Conservation (phyloP, 2,797 vertebrate species). For the Halcyon badia region DNA sequence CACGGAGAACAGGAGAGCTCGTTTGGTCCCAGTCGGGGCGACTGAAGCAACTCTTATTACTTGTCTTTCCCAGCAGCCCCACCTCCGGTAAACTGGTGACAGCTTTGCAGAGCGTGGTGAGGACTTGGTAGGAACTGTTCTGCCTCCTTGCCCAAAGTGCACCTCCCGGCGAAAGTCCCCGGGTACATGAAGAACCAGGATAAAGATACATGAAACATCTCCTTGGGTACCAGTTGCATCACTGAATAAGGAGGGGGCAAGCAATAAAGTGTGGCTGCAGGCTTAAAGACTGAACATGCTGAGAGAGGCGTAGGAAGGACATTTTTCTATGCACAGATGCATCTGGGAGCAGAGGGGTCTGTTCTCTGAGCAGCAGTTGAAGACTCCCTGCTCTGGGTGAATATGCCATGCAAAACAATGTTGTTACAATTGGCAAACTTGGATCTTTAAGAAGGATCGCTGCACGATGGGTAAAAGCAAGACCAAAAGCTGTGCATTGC, state of each 20-base stretch:
- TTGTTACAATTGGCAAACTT: not conserved
- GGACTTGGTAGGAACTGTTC: not conserved
- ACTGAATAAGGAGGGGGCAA: not conserved
- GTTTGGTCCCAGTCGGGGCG: no score
- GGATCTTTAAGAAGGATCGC: not conserved
- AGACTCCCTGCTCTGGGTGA: no score
- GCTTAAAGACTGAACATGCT: not conserved
- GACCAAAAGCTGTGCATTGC: fast-evolving
- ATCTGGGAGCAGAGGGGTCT: not conserved
- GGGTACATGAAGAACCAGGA: not conserved
- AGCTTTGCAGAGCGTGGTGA: not conserved
- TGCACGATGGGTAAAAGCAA: not conserved
- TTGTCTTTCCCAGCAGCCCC: not conserved
- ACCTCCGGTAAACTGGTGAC: not conserved
- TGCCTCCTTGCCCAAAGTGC: not conserved
- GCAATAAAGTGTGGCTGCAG: not conserved
- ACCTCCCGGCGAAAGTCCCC: not conserved
- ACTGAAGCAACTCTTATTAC: not conserved
- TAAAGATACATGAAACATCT: not conserved
- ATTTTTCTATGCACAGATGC: not conserved
- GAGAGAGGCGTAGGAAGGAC: not conserved
- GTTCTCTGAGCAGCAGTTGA: not conserved
- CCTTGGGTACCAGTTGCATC: no score
- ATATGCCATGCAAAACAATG: fast-evolving
- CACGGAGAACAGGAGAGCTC: not conserved